Percentiles rank a stretch among this genome's conserved stretches.
phyloP scores from a whole-genome alignment of 2,797 vertebrate genomes.

The Megalops cyprinoides region DNA sequence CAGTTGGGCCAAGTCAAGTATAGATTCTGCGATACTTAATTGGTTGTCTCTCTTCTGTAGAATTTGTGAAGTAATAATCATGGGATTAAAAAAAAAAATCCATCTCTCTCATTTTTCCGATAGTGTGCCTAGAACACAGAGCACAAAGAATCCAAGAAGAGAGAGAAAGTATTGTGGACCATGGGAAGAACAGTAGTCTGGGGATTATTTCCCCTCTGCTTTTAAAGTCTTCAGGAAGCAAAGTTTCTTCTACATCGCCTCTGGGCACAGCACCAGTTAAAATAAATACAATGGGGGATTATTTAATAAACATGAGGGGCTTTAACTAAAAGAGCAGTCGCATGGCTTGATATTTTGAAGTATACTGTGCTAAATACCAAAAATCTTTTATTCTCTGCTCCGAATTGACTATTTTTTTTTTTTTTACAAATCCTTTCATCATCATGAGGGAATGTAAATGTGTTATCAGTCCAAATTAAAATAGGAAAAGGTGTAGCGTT shows the following conservation, averaged over 20 bases:
- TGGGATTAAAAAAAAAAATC: background rate
- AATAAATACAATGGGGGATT: background rate
- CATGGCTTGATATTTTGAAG: no score
- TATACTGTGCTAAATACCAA: no score
- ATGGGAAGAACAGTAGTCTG: background rate
- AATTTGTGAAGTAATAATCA: background rate
- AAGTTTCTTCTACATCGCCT: no score
- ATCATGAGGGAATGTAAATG: background rate
- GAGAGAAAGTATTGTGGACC: background rate
- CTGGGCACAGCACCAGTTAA: background rate
- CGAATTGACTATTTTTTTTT: background rate
- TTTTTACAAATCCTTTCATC: background rate
- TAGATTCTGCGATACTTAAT: background rate
- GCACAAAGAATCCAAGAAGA: background rate
- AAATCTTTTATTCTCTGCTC: background rate
- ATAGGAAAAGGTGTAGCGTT: no score
- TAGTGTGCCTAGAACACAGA: background rate
- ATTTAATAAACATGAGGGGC: background rate
- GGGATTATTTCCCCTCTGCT: background rate
- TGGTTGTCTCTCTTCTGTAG: background rate
- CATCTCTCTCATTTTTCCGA: background rate
- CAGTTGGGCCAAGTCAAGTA: conserved; percentile 2
- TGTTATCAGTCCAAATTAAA: background rate
- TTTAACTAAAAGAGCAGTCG: background rate
- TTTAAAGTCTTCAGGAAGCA: no score